A percentile compares a stretch with the other conserved stretches of the same genome.
phyloP scores from a whole-genome alignment of 2,113 vertebrate genomes.

The Macroglossus sobrinus region DNA sequence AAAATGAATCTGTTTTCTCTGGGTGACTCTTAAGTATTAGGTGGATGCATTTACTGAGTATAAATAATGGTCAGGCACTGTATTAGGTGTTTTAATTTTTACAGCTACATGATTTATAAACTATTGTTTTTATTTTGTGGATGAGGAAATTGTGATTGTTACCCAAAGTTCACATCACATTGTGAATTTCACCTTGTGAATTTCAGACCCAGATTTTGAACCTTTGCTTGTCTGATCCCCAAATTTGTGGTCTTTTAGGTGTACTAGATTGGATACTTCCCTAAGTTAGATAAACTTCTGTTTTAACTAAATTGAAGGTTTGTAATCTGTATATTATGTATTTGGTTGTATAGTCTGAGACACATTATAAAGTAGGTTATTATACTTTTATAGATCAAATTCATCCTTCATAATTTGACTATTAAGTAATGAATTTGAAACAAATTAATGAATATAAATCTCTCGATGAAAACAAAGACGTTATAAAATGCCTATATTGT shows the following conservation, averaged over 20 bases:
- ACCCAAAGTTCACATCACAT: neutral
- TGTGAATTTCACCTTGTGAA: neutral
- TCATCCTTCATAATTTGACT: neutral
- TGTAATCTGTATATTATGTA: neutral
- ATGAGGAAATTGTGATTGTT: neutral
- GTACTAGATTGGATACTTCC: neutral
- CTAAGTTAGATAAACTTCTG: neutral
- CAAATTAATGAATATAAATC: constrained; percentile 20
- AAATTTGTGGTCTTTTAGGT: neutral
- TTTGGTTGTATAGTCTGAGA: neutral
- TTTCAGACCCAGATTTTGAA: neutral
- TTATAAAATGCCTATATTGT: neutral
- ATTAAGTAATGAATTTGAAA: constrained; percentile 26
- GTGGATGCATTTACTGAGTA: neutral
- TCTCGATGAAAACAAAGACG: neutral
- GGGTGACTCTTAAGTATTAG: neutral
- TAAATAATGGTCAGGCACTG: neutral
- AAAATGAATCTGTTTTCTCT: neutral
- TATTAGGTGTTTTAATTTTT: neutral
- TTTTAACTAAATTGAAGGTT: neutral
- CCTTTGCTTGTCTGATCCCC: neutral
- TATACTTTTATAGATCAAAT: neutral
- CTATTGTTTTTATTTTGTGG: neutral
- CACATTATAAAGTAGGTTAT: neutral
- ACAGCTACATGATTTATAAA: neutral